phyloP scores from a whole-genome alignment of 2,797 vertebrate genomes.

The Gallirallus australis region DNA sequence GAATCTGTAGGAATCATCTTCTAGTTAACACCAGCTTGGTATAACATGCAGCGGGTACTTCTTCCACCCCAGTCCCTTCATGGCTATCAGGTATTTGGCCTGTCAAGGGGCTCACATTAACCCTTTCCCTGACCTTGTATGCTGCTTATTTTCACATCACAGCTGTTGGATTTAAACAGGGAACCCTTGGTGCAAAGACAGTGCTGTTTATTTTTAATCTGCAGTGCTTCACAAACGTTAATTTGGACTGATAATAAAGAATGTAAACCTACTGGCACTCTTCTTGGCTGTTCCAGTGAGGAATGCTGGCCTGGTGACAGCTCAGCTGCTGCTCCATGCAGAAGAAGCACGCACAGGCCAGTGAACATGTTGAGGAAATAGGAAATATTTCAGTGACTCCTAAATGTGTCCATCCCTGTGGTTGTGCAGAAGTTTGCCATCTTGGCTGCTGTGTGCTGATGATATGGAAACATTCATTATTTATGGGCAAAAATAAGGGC shows the following conservation, averaged over 20 bases:
- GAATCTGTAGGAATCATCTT: background rate
- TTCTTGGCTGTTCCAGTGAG: background rate
- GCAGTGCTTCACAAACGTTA: background rate
- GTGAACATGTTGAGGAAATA: background rate
- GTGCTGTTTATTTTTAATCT: background rate
- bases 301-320: background rate
- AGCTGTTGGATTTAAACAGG: background rate
- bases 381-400: background rate
- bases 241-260: constrained; percentile 31
- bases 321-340: background rate
- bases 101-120: background rate
- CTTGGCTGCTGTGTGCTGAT: background rate
- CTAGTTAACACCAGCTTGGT: background rate
- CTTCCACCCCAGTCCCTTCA: background rate
- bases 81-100: background rate
- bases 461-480: background rate
- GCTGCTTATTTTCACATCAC: background rate
- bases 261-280: background rate
- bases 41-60: background rate
- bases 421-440: background rate
- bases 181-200: background rate
- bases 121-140: background rate
- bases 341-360: background rate
- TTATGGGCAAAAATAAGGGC: constrained; percentile 34
- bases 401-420: background rate